Base-by-base conservation (phyloP, 1,140 invertebrate genomes). In the Trinorchestia longiramus region DNA sequence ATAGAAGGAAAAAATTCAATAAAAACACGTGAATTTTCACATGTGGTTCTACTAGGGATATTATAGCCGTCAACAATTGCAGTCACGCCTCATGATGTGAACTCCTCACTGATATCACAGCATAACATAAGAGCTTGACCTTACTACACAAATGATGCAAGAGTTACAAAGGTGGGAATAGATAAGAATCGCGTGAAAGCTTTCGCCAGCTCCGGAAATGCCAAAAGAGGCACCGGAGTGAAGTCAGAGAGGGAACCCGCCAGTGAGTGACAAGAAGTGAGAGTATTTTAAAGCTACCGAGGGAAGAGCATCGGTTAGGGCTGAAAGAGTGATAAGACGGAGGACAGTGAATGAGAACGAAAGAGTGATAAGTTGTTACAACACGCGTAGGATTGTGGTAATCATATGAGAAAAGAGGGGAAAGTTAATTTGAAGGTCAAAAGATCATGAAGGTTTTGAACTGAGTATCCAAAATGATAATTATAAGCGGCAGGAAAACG, bases 171-270 rank as follows among this genome's bases (percentile, higher is more conserved):
- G n/a, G 43, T 42, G 23, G 88, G 15, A 41, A 1, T 36, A 90
- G 88, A 90, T 90, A 90, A 90, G 88, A 90, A 43, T 43, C 15
- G 11, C 88, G 88, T 42, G 88, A 28, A 77, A 90, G 88, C 88
- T 90, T 90, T 90, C 88, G 41, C 88, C 43, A 42, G 88, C 41
- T 90, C 88, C 88, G 88, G 88, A 90, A 90, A 90, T 90, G 88
- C 41, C 88, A 90, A 42, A 41, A 43, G 88, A 90, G 88, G 88
- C 88, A 41, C 88, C 88, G 6, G 3, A 41, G n/a, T 41, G n/a
- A 15, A 41, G 88, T 42, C 88, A 90, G 41, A 90, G 88, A 43
- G 88, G 88, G 88, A 41, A 90, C 88, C 15, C n/a, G 88, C 41
- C 11, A 42, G 88, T 41, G 3, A 1, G 88, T 11, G 43, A 90